Evolutionary conservation across 2,113 vertebrate species (phyloP), one percentile per base, ranked within the genome.

Genomic region (Neogale vison): DNA sequence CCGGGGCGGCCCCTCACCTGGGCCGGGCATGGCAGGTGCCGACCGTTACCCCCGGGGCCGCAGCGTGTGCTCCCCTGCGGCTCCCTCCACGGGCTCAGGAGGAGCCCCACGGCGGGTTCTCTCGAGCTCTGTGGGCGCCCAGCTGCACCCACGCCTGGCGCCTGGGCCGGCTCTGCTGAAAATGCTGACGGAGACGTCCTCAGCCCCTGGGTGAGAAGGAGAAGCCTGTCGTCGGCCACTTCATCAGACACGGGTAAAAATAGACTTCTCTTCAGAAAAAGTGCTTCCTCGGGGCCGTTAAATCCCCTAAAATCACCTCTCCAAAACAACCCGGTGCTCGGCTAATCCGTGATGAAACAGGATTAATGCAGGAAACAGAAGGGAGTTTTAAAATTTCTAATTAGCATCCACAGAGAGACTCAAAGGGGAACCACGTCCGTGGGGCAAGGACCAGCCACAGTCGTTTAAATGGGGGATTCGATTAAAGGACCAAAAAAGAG

Each of bases 341-440:
- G 1, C 90, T 74, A 31, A 88, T 39, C 88, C 69, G 0, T 0
- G 1, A 26, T 6, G 50, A 76, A 45, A 71, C 50, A 7, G 65
- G 65, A 86, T 59, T 20, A 13, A 39, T 0, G 52, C 13, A 3
- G 39, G 67, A 59, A 31, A 52, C 31, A 20, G 69, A 57, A 9
- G 31, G 42, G 85, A 36, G 45, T 34, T n/a, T 63, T 42, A 71
- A 71, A 57, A 93, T 59, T 93, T 59, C 92, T 76, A 77, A 94
- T 72, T 59, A 77, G 85, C 88, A 57, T 13, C 69, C 42, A 15
- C 80, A 3, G 42, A 89, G 86, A 45, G 24, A 72, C 39, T 63
- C 3, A 4, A 52, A 87, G 69, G 89, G 24, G 4, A n/a, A 59
- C 1, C 0, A 2, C 14, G 18, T 4, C 71, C 3, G 1, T 17